Evolutionary conservation across 1,140 invertebrate species (phyloP).

Genomic region (Eulimnadia texana): DNA sequence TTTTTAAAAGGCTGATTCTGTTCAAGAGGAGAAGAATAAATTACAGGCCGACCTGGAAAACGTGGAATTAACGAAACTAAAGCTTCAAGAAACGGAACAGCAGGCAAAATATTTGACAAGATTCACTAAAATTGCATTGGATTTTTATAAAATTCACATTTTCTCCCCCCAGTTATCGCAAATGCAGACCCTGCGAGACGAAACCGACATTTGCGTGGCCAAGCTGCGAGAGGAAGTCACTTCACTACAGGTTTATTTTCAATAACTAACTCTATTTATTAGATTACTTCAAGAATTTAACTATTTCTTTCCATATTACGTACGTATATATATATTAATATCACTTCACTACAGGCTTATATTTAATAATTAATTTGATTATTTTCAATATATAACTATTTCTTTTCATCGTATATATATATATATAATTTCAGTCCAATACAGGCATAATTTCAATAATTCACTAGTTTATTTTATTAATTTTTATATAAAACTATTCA

Average conservation of each 20-base stretch:
- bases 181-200: slow-evolving; percentile 1
- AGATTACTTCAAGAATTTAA: no score
- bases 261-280: no score
- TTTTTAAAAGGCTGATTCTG: not conserved
- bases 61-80: slow-evolving; percentile 19
- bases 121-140: not conserved
- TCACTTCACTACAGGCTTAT: not conserved
- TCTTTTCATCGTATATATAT: no score
- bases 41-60: slow-evolving; percentile 20
- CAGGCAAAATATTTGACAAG: not conserved
- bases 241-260: slow-evolving; percentile 11
- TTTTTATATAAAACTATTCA: not conserved
- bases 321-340: no score
- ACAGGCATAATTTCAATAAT: no score
- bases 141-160: no score
- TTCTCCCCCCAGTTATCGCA: not conserved
- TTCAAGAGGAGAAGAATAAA: not conserved
- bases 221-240: slow-evolving; percentile 12
- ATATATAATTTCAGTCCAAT: no score
- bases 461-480: slow-evolving; percentile 3
- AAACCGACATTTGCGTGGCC: slow-evolving; percentile 19
- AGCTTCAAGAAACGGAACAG: not conserved
- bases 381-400: no score
- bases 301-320: no score
- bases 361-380: no score